Evolutionary conservation across 1,140 invertebrate species (phyloP).

Genomic region (Drosophila subobscura): DNA sequence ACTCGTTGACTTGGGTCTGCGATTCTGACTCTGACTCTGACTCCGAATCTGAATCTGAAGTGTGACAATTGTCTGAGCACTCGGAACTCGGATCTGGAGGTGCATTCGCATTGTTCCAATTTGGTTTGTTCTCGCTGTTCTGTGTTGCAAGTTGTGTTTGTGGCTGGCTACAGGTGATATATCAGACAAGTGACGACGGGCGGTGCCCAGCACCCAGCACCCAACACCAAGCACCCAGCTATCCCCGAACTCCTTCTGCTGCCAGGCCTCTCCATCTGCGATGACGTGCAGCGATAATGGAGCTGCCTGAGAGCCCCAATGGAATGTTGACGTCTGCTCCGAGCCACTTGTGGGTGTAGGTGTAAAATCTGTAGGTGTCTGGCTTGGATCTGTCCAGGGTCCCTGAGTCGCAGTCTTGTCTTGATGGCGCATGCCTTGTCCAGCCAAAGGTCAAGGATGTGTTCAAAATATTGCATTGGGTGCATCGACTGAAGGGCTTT

Average conservation of each 20-base stretch:
- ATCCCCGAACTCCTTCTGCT: background rate
- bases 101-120: conserved; percentile 72
- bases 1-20: conserved; percentile 10
- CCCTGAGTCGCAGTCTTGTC: conserved; percentile 8
- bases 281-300: conserved; percentile 77
- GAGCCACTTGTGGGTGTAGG: conserved; percentile 56
- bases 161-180: conserved; percentile 71
- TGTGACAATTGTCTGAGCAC: conserved; percentile 74
- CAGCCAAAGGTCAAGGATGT: conserved; percentile 69
- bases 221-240: background rate
- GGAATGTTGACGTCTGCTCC: conserved; percentile 68
- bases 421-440: conserved; percentile 22
- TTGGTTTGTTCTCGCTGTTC: conserved; percentile 57
- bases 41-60: conserved; percentile 33
- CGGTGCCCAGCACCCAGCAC: conserved; percentile 21
- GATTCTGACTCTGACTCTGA: conserved; percentile 2
- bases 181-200: conserved; percentile 81
- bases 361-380: conserved; percentile 57
- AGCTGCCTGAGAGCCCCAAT: conserved; percentile 21
- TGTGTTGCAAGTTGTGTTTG: background rate
- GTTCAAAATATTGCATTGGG: background rate
- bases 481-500: background rate
- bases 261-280: conserved; percentile 25
- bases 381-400: conserved; percentile 43
- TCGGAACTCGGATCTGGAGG: conserved; percentile 35